phyloP scores from a whole-genome alignment of 2,797 vertebrate species.

The Sylvia borin region DNA sequence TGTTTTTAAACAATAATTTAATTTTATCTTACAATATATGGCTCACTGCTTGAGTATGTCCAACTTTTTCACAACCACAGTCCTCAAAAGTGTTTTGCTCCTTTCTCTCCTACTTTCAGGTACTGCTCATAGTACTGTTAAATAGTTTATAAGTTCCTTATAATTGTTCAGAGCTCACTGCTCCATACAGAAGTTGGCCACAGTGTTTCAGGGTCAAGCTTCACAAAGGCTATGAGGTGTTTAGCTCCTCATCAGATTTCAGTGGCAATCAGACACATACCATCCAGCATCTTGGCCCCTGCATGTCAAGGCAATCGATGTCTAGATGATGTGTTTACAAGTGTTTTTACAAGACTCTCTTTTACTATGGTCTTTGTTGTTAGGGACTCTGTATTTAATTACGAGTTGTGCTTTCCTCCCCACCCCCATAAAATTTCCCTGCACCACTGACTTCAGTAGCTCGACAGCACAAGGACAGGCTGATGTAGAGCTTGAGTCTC shows the following conservation, averaged over 20 bases:
- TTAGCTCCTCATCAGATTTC: slow-evolving; percentile 26
- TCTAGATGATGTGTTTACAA: slow-evolving; percentile 7
- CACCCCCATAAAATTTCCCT: neutral
- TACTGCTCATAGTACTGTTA: neutral
- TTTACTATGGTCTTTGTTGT: neutral
- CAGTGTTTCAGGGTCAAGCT: neutral
- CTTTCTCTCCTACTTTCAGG: neutral
- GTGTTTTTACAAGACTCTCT: neutral
- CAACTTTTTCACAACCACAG: neutral
- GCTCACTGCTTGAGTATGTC: neutral
- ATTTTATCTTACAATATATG: neutral
- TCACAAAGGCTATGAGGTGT: neutral
- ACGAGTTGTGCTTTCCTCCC: neutral
- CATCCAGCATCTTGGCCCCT: neutral
- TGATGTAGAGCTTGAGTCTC: neutral
- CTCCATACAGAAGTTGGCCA: neutral
- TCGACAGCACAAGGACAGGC: neutral
- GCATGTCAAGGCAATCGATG: neutral
- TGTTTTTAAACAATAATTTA: neutral
- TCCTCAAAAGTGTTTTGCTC: neutral
- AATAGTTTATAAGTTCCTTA: neutral
- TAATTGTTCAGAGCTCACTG: neutral
- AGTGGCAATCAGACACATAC: neutral
- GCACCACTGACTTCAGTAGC: neutral
- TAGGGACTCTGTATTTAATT: slow-evolving; percentile 5